A percentile compares a stretch with the other conserved stretches of the same genome.
phyloP scores from a whole-genome alignment of 2,113 vertebrate genomes.

The Potamarius usumacintae region DNA sequence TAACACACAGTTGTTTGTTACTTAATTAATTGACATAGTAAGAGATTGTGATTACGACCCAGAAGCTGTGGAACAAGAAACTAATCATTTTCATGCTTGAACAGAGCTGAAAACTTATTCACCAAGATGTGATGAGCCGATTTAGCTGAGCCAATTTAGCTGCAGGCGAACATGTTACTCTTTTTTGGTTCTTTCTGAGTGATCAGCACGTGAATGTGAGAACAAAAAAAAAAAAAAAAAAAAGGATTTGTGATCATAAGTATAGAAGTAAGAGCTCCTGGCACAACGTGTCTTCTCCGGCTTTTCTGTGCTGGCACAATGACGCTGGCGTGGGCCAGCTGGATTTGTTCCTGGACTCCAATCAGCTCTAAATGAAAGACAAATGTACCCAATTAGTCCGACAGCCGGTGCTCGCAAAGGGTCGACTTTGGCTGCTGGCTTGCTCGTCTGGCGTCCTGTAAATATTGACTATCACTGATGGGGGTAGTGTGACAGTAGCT shows the following conservation, averaged over 20 bases:
- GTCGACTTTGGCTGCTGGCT: conserved; percentile 62
- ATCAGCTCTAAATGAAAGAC: conserved; percentile 56
- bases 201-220: conserved; percentile 34
- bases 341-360: conserved; percentile 63
- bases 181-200: conserved; percentile 38
- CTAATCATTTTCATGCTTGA: background rate
- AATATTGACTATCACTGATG: conserved; percentile 70
- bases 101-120: conserved; percentile 15
- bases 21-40: background rate
- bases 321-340: conserved; percentile 44
- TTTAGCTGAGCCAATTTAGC: conserved; percentile 28
- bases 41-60: background rate
- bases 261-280: conserved; percentile 31
- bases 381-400: conserved; percentile 65
- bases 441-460: conserved; percentile 62
- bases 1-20: background rate
- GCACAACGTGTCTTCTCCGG: conserved; percentile 15
- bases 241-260: conserved; percentile 25
- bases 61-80: background rate
- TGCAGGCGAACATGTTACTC: background rate
- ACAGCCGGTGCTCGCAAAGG: conserved; percentile 66
- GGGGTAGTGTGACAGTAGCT: conserved; percentile 59
- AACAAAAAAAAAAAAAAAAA: background rate
- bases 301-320: conserved; percentile 26
- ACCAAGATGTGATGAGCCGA: background rate